Evolutionary conservation across 2,888 invertebrate species (phyloP), one percentile per base, ranked within the genome.

Genomic region (Pandemis cinnamomeana): DNA sequence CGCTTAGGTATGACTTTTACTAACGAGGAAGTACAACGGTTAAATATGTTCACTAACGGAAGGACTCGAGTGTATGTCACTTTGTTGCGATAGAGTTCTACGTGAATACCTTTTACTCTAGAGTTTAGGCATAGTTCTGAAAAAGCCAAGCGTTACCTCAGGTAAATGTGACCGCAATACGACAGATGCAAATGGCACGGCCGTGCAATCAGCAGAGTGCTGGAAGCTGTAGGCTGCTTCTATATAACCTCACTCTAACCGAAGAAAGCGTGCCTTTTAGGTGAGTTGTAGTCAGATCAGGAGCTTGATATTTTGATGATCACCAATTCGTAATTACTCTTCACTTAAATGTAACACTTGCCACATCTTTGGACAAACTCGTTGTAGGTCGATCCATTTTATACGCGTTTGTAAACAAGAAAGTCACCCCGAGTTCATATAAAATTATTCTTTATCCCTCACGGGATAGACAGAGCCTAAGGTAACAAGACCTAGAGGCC

Each of bases 161-260:
- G 58, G 58, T 20, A 55, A 55, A 55, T 27, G 27, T 58, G 58
- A 20, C 58, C 58, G 27, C 85, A 84, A 87, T 87, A 85, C 77
- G 77, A 76, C 82, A 82, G 85, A 89, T 88, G 89, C 84, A 88
- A 89, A 89, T 90, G 87, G 88, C 84, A 82, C 85, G 82, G 75
- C 82, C 77, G 81, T 78, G 89, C 90, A 92, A 92, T 92, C 92
- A 91, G 86, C 83, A 81, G 80, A 92, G 91, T 91, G 91, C 86
- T 55, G 20, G 55, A 81, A 66, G 41, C 42, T 13, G 77, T 78
- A 53, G 55, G 13, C 13, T 51, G 51, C 51, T 53, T 53, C 55
- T 55, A 20, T 79, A 74, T 75, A 71, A 76, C 60, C 68, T 64
- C 20, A 5, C 27, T 55, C 58, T 58, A 11, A 58, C 20, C 58